Evolutionary conservation across 2,888 invertebrate genomes (phyloP).

Genomic region (Leucozona laternaria): DNA sequence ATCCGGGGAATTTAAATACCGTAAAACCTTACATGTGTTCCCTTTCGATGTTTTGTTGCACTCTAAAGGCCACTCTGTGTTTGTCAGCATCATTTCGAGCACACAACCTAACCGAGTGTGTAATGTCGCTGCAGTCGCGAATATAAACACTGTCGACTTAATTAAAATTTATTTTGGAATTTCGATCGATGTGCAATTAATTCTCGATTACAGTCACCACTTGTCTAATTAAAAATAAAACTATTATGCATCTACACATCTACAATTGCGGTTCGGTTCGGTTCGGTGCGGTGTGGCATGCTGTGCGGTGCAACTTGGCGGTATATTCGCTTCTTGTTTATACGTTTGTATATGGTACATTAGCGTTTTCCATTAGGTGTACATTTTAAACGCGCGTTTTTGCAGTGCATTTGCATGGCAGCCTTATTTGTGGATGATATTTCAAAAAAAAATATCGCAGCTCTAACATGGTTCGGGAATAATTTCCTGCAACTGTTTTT

Average conservation of each 20-base stretch:
- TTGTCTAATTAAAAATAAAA: slow-evolving; percentile 75
- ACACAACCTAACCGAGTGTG: slow-evolving; percentile 9
- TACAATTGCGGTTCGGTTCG: slow-evolving; percentile 34
- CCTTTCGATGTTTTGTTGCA: slow-evolving; percentile 68
- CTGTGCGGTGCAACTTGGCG: background rate
- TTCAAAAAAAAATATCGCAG: slow-evolving; percentile 55
- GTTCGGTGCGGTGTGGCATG: slow-evolving; percentile 27
- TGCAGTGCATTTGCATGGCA: slow-evolving; percentile 61
- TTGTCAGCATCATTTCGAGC: slow-evolving; percentile 42
- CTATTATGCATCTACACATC: slow-evolving; percentile 47
- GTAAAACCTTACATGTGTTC: slow-evolving; percentile 70
- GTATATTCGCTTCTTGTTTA: slow-evolving; percentile 29
- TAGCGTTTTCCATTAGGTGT: slow-evolving; percentile 64
- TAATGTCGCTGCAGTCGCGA: slow-evolving; percentile 37
- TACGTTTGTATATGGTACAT: slow-evolving; percentile 32
- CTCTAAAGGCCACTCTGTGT: slow-evolving; percentile 65
- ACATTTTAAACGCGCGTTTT: slow-evolving; percentile 47
- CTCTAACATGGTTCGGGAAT: slow-evolving; percentile 54
- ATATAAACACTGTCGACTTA: slow-evolving; percentile 67
- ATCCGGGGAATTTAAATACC: slow-evolving; percentile 65
- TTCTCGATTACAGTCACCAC: slow-evolving; percentile 75
- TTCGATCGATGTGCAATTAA: slow-evolving; percentile 76
- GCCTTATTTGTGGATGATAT: slow-evolving; percentile 68
- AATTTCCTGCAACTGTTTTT: slow-evolving; percentile 68
- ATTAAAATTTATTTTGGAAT: slow-evolving; percentile 76